These are phyloP conservation scores for Cheilosia urbana DNA, from an alignment of 2,888 invertebrate genomes.

Conservation along the genomic window DNA sequence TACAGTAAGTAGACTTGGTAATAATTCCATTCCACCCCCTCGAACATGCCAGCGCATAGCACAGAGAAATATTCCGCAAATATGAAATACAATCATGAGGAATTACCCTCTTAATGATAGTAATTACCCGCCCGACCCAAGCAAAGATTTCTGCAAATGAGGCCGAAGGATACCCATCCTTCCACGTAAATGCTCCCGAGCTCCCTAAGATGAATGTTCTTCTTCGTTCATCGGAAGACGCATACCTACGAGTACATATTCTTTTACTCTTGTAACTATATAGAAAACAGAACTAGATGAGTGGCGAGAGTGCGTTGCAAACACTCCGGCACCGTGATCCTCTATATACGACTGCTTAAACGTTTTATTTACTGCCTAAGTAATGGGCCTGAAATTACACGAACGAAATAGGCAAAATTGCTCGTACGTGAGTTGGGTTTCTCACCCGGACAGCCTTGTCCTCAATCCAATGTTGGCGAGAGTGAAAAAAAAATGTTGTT, in stretches of 20 bases:
- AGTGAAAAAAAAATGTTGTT: conserved; percentile 23
- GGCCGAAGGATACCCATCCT: conserved; percentile 32
- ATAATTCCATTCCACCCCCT: conserved; percentile 44
- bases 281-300: background rate
- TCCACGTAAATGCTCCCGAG: background rate
- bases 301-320: conserved; percentile 23
- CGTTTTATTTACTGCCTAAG: conserved; percentile 73
- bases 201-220: conserved; percentile 11
- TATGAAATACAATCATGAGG: conserved; percentile 67
- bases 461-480: conserved; percentile 37
- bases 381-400: conserved; percentile 67
- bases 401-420: conserved; percentile 62
- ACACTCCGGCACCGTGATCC: conserved; percentile 17
- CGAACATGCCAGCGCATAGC: conserved; percentile 5
- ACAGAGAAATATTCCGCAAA: conserved; percentile 33
- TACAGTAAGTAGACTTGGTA: conserved; percentile 46
- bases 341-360: conserved; percentile 56
- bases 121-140: conserved; percentile 53
- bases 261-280: background rate
- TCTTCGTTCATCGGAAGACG: background rate
- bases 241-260: background rate
- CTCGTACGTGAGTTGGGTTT: conserved; percentile 66
- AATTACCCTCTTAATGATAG: conserved; percentile 68
- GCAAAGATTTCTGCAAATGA: conserved; percentile 58
- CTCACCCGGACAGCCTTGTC: conserved; percentile 23